Conservation (phyloP, 2,888 invertebrate species). For the Plusia festucae region DNA sequence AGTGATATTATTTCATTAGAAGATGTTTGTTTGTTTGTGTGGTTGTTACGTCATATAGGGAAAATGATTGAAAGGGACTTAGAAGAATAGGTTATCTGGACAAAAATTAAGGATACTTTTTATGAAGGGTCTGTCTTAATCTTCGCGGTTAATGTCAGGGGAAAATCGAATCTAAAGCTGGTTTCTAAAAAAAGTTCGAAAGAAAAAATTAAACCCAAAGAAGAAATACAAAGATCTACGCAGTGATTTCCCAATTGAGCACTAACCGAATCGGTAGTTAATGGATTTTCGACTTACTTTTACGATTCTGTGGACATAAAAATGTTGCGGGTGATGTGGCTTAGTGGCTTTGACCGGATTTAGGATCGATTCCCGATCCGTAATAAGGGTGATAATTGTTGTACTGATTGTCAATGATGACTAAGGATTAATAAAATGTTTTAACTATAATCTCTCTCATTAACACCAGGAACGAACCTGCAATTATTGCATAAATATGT, state of each 20-base stretch:
- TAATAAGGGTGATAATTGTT: background rate
- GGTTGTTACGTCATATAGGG: too few relatives aligned
- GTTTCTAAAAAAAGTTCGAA: background rate
- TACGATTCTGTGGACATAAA: conserved; percentile 31
- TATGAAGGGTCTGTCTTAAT: background rate
- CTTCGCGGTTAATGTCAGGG: background rate
- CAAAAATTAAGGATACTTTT: too few relatives aligned
- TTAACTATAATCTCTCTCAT: too few relatives aligned
- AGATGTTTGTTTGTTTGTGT: too few relatives aligned
- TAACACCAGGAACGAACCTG: too few relatives aligned
- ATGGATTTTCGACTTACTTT: conserved; percentile 27
- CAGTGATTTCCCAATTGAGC: conserved; percentile 45
- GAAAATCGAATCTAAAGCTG: background rate
- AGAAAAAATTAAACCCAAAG: conserved; percentile 17
- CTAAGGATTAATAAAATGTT: background rate
- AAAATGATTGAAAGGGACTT: too few relatives aligned
- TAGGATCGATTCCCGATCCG: background rate
- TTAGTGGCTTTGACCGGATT: conserved; percentile 1
- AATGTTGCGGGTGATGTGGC: conserved; percentile 3
- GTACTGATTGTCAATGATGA: background rate
- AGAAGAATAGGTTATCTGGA: too few relatives aligned
- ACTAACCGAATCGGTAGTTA: conserved; percentile 27
- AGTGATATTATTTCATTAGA: too few relatives aligned
- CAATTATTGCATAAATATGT: too few relatives aligned
- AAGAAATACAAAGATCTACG: conserved; percentile 3